Evolutionary conservation across 2,797 vertebrate genomes (phyloP).

Genomic region (Acrocephalus scirpaceus): DNA sequence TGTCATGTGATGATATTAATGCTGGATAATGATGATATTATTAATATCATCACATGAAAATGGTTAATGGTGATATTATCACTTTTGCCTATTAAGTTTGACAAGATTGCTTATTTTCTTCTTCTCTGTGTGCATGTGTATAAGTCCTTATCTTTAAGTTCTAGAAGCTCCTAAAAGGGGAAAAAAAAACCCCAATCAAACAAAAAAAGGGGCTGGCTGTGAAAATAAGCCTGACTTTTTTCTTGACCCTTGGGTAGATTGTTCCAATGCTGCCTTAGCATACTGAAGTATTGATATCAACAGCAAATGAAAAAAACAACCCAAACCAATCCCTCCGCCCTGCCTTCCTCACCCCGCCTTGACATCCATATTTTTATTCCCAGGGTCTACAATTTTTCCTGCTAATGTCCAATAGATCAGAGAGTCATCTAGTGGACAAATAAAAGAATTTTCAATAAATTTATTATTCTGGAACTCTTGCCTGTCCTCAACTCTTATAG

Average conservation of each 20-base stretch:
- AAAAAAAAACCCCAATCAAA: background rate
- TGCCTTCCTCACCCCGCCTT: accelerated
- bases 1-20: background rate
- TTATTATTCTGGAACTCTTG: background rate
- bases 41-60: too few relatives aligned
- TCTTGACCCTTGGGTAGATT: background rate
- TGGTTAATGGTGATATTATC: background rate
- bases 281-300: background rate
- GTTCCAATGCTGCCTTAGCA: background rate
- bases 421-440: conserved; percentile 13
- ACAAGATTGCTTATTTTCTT: background rate
- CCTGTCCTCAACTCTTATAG: background rate
- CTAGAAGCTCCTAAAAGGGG: background rate
- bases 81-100: background rate
- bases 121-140: background rate
- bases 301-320: background rate
- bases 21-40: background rate
- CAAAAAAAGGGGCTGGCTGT: background rate
- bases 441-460: background rate
- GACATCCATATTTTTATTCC: background rate
- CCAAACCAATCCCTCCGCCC: background rate
- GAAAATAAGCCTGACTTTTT: background rate
- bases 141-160: background rate
- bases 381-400: background rate
- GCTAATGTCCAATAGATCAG: background rate